Evolutionary conservation across 2,888 invertebrate species (phyloP), one percentile per base, ranked within the genome.

Genomic region (Eledona agricola): DNA sequence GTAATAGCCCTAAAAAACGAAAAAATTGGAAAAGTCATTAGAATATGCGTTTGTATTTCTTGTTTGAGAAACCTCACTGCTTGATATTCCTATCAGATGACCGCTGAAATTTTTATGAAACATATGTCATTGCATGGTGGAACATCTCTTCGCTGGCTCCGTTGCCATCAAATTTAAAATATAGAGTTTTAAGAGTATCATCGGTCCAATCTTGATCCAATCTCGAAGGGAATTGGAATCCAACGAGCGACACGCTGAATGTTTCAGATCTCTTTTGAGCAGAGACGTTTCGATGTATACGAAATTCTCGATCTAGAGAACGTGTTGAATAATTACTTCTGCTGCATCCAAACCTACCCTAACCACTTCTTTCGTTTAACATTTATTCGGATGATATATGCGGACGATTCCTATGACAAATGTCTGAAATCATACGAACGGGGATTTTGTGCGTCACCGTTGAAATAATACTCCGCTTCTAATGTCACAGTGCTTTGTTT

Each of bases 191-290:
- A 51, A 54, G 45, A 47, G 53, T 53, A 53, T 53, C 53, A 53
- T 53, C 53, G 53, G 40, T 47, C 47, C 53, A 53, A 53, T 53
- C 53, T 53, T 42, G 47, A 53, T 53, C 53, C 53, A 53, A 53
- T 53, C 53, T 53, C 42, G 34, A 13, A 15, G 42, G 53, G 42
- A 47, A 47, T 46, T 53, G 53, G 53, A 53, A 53, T 40, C 53
- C 38, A 32, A 46, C 47, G 47, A 53, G 52, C 37, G 35, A 35
- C 52, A 31, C 37, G 38, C 38, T 26, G 52, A 52, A 51, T 47
- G 46, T 53, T 47, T 32, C 46, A 38, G 45, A 52, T 52, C 53
- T 34, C 29, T 37, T 38, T 37, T 46, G 28, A 51, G 19, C 11
- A 15, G 37, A 6, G 9, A 35, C 35, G 34, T 43, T 43, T 47